phyloP scores from a whole-genome alignment of 2,797 vertebrate species.

The Pseudochaenichthys georgianus region DNA sequence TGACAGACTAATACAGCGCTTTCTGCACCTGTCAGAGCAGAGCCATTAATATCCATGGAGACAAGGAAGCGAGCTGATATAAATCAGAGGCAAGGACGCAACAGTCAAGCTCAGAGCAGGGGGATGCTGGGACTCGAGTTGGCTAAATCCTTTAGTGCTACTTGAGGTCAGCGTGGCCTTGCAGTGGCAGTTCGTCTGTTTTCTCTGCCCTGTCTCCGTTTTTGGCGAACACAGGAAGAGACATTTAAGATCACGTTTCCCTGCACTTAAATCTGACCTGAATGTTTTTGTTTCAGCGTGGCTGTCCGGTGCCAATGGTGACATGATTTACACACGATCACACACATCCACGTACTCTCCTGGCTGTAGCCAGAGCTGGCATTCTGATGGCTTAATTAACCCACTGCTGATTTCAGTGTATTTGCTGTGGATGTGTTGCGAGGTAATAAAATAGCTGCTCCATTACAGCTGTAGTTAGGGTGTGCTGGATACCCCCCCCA shows the following conservation, averaged over 20 bases:
- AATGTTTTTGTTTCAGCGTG: constrained; percentile 45
- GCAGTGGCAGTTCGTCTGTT: neutral
- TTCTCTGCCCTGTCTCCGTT: constrained; percentile 29
- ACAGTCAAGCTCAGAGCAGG: constrained; percentile 44
- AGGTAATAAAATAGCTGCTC: constrained; percentile 12
- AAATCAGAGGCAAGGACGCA: constrained; percentile 64
- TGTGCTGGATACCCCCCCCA: neutral
- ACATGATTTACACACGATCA: constrained; percentile 57
- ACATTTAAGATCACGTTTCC: constrained; percentile 34
- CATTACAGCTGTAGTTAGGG: neutral
- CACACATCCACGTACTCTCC: neutral
- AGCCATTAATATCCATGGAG: constrained; percentile 81
- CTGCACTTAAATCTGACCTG: constrained; percentile 35
- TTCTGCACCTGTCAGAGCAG: constrained; percentile 82
- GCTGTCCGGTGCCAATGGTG: constrained; percentile 24
- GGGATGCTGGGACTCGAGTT: constrained; percentile 36
- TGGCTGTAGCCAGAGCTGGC: constrained; percentile 45
- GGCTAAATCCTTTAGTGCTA: constrained; percentile 26
- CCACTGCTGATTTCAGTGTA: constrained; percentile 39
- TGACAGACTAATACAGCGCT: constrained; percentile 79
- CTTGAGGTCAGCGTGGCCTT: constrained; percentile 19
- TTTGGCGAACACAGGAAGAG: constrained; percentile 35
- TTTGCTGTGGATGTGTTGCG: constrained; percentile 33
- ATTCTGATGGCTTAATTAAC: constrained; percentile 67
- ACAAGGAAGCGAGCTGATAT: constrained; percentile 73